phyloP scores from a whole-genome alignment of 2,113 vertebrate species.

The Esox niger region DNA sequence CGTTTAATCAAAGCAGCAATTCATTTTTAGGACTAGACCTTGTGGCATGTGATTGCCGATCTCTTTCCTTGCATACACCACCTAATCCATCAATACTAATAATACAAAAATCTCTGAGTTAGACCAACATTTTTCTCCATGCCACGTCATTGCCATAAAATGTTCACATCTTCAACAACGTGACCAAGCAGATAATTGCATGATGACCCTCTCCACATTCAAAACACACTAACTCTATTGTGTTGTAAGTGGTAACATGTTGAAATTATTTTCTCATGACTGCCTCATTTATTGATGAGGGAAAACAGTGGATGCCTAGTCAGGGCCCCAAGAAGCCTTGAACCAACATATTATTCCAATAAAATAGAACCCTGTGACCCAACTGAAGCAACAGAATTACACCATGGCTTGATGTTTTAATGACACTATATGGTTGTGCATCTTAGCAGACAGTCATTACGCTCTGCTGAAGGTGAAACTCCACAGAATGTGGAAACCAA shows the following conservation, averaged over 20 bases:
- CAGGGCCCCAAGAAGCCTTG: no score
- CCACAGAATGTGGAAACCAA: no score
- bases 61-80: not conserved
- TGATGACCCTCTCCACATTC: conserved; percentile 42
- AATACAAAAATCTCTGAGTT: conserved; percentile 22
- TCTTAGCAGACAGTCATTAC: no score
- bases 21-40: conserved; percentile 16
- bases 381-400: no score
- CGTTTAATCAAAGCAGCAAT: conserved; percentile 25
- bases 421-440: no score
- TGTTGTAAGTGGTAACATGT: conserved; percentile 28
- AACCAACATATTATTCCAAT: no score
- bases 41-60: conserved; percentile 8
- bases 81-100: conserved; percentile 32
- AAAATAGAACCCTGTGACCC: no score
- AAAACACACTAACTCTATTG: conserved; percentile 34
- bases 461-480: no score
- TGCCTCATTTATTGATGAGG: not conserved
- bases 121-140: conserved; percentile 19
- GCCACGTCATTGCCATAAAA: conserved; percentile 18
- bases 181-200: conserved; percentile 24
- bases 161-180: conserved; percentile 28
- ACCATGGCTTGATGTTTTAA: no score
- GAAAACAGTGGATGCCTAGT: not conserved
- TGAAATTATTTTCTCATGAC: not conserved